Conservation (phyloP, 64 coral and sea anemone species). For the Dendrophyllia cribrosa region DNA sequence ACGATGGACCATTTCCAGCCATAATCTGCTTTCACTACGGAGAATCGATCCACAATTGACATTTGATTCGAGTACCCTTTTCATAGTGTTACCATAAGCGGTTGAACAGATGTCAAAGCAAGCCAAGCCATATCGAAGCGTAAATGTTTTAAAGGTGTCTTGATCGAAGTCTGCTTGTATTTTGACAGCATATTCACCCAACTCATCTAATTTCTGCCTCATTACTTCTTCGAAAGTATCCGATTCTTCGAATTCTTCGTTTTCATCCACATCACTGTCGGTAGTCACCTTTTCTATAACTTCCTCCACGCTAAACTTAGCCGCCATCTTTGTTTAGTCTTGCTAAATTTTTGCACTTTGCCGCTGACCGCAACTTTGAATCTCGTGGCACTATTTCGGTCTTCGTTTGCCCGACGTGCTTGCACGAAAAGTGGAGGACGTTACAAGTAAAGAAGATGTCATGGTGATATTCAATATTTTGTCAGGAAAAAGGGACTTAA, state of each 20-base stretch:
- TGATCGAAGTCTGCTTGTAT: slow-evolving; percentile 29
- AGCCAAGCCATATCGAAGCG: slow-evolving; percentile 15
- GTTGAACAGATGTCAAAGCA: slow-evolving; percentile 23
- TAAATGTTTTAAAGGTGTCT: slow-evolving; percentile 31
- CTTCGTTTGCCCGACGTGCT: slow-evolving; percentile 44
- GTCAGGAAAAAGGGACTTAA: slow-evolving; percentile 24
- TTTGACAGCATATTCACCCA: slow-evolving; percentile 18
- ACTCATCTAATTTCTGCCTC: slow-evolving; percentile 19
- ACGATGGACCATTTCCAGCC: slow-evolving; percentile 24
- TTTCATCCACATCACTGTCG: neutral
- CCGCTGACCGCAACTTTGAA: slow-evolving; percentile 32
- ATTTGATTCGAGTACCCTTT: slow-evolving; percentile 9
- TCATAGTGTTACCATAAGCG: slow-evolving; percentile 16
- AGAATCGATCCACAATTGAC: slow-evolving; percentile 44
- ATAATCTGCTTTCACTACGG: slow-evolving; percentile 30
- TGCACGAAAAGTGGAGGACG: slow-evolving; percentile 20
- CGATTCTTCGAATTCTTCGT: neutral
- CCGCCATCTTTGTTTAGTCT: slow-evolving; percentile 1
- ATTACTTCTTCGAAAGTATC: slow-evolving; percentile 16
- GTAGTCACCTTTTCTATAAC: neutral
- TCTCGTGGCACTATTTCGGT: too few species aligned
- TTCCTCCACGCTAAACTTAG: slow-evolving; percentile 20
- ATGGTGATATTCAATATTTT: slow-evolving; percentile 38
- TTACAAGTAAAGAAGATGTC: slow-evolving; percentile 44
- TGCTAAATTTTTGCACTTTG: neutral